These are phyloP conservation scores for Eptatretus atami DNA, from an alignment of 2,797 vertebrate species.

Conservation along the genomic window DNA sequence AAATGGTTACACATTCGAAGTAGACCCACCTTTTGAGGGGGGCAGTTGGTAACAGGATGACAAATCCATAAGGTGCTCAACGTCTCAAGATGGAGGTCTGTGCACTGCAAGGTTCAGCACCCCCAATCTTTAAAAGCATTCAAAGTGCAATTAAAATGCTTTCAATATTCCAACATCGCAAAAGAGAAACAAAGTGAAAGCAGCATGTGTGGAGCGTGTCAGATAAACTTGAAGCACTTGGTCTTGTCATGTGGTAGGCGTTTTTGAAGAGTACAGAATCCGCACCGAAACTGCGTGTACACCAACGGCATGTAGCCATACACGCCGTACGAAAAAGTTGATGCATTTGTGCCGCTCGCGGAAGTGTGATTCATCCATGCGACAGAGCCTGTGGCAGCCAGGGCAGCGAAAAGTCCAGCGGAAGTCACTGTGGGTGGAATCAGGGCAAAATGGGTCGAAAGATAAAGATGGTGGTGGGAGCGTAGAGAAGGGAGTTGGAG, in stretches of 20 bases:
- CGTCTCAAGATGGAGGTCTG: no score
- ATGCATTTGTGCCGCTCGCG: slow-evolving; percentile 97
- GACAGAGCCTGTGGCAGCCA: slow-evolving; percentile 81
- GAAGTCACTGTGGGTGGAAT: slow-evolving; percentile 29
- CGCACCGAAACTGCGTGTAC: slow-evolving; percentile 86
- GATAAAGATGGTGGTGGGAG: background rate
- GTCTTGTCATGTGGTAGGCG: slow-evolving; percentile 92
- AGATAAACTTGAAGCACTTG: slow-evolving; percentile 99
- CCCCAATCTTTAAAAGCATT: no score
- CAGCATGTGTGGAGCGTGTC: slow-evolving; percentile 10
- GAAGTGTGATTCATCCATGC: slow-evolving; percentile 85
- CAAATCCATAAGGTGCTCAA: no score
- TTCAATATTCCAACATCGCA: no score
- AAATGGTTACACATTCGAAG: no score
- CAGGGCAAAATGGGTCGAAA: background rate
- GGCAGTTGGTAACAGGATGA: no score
- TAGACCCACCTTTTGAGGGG: no score
- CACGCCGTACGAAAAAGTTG: slow-evolving; percentile 93
- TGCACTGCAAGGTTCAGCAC: no score
- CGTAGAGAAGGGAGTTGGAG: background rate
- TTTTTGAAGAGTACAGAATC: slow-evolving; percentile 94
- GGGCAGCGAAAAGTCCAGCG: slow-evolving; percentile 96
- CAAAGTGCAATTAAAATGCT: no score
- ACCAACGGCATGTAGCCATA: slow-evolving; percentile 96
- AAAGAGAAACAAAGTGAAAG: no score